phyloP scores from a whole-genome alignment of 1,140 invertebrate species.

The Uloborus diversus region DNA sequence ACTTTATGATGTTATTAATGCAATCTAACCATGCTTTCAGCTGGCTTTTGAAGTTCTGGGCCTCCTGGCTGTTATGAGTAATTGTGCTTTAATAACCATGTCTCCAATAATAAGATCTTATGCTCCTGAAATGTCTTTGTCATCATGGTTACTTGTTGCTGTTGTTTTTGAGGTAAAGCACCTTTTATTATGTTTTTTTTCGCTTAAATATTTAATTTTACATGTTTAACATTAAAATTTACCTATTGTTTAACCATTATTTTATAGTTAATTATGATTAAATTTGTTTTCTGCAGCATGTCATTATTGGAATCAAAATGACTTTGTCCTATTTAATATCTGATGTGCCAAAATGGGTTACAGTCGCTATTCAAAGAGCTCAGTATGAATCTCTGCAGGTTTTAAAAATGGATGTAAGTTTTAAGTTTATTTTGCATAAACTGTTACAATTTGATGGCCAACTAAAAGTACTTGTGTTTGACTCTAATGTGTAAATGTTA shows the following conservation, averaged over 20 bases:
- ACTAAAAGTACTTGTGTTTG: background rate
- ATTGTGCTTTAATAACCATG: slow-evolving; percentile 65
- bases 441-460: background rate
- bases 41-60: slow-evolving; percentile 66
- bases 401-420: slow-evolving; percentile 48
- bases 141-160: slow-evolving; percentile 61
- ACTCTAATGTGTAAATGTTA: background rate
- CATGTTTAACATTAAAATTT: background rate
- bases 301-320: slow-evolving; percentile 90
- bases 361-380: slow-evolving; percentile 58
- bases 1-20: too few species aligned
- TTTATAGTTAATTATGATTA: slow-evolving; percentile 3
- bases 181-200: slow-evolving; percentile 22
- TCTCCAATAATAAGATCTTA: slow-evolving; percentile 63
- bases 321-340: slow-evolving; percentile 96
- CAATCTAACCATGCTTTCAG: slow-evolving; percentile 60
- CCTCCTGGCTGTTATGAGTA: slow-evolving; percentile 65
- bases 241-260: background rate
- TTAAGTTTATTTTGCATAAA: background rate
- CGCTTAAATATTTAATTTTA: background rate
- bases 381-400: slow-evolving; percentile 40
- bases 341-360: slow-evolving; percentile 82
- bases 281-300: slow-evolving; percentile 73
- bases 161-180: slow-evolving; percentile 65
- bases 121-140: slow-evolving; percentile 59